Base-by-base conservation (phyloP, 2,797 vertebrate genomes). In the Coregonus ussuriensis region DNA sequence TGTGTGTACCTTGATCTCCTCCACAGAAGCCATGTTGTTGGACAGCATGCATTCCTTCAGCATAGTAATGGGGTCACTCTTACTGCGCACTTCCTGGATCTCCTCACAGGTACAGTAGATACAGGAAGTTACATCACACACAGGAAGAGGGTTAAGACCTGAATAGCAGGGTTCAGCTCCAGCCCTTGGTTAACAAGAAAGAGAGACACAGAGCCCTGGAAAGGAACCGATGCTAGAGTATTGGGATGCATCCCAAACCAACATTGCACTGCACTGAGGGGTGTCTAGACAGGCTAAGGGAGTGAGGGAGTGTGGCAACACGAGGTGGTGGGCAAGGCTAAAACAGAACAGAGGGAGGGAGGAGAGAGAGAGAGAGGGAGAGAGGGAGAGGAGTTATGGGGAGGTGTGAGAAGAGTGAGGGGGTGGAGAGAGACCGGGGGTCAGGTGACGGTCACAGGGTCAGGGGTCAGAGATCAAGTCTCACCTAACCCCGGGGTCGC, bases 51-150 rank as follows among this genome's bases (percentile, higher is more conserved):
- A 95, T 79, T 98, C 96, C 88, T 96, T 96, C 77, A 99, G 94
- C 88, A 97, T 6, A 73, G 95, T 95, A 89, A 99, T 98, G 18
- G 98, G 98, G 82, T 99, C 97, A 16, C 96, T 97, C 93, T 98
- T 98, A 67, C 95, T 97, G 78, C 97, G 3, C 31, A 33, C 31
- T 33, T 33, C 31, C 31, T 33, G 31, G 31, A 33, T 33, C 31
- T 33, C 31, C 82, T 99, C 96, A 76, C 96, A 95, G 1, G 96
- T 95, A 18, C 97, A 96, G 85, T 99, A 99, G 90, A 96, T 98
- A 82, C 16, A 77, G 80, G 53, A 51, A 63, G 59, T 63, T 16
- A 63, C 18, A 63, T 63, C 59, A 63, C 59, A 63, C 16, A 63
- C n/a, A n/a, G n/a, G 59, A 18, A 6, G n/a, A n/a, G 59, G 18